A percentile compares a stretch with the other conserved stretches of the same genome.
Evolutionary conservation across 30 jellyfish, hydroid and myxozoan genomes (phyloP).

Genomic region (Hydra vulgaris): DNA sequence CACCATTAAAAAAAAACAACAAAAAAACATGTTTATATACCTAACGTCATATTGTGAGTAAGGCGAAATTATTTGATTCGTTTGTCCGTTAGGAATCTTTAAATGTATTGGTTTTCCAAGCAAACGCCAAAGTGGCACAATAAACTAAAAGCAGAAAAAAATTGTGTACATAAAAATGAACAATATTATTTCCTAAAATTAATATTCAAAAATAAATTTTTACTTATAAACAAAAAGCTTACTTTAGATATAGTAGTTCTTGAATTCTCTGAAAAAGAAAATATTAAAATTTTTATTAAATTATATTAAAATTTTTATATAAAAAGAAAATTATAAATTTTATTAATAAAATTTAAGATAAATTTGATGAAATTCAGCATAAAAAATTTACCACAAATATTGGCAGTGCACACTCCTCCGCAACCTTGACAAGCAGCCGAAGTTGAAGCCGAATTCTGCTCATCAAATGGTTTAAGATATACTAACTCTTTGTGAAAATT

Average conservation of each 20-base stretch:
- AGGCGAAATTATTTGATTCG: neutral
- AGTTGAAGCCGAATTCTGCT: slow-evolving; percentile 3
- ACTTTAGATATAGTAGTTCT: neutral
- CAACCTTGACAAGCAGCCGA: slow-evolving; percentile 12
- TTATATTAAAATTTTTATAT: too few species aligned
- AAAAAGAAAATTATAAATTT: too few species aligned
- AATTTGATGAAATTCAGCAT: too few species aligned
- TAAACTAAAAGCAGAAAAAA: neutral
- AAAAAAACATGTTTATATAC: neutral
- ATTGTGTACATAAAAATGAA: neutral
- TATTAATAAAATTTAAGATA: too few species aligned
- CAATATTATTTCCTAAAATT: too few species aligned
- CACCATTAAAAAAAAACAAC: neutral
- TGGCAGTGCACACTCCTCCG: neutral
- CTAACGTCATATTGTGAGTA: neutral
- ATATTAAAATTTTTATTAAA: too few species aligned
- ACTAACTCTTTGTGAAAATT: neutral
- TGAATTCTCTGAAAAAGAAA: neutral
- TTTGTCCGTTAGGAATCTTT: neutral
- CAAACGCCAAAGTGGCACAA: neutral
- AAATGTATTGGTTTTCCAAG: neutral
- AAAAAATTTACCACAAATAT: neutral
- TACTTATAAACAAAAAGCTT: neutral
- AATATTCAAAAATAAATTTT: too few species aligned
- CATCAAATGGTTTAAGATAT: neutral